Percentiles rank a stretch among this genome's conserved stretches.
These are phyloP conservation scores for Propithecus deckenii DNA, from an alignment of 2,797 vertebrate species.

Conservation along the genomic window DNA sequence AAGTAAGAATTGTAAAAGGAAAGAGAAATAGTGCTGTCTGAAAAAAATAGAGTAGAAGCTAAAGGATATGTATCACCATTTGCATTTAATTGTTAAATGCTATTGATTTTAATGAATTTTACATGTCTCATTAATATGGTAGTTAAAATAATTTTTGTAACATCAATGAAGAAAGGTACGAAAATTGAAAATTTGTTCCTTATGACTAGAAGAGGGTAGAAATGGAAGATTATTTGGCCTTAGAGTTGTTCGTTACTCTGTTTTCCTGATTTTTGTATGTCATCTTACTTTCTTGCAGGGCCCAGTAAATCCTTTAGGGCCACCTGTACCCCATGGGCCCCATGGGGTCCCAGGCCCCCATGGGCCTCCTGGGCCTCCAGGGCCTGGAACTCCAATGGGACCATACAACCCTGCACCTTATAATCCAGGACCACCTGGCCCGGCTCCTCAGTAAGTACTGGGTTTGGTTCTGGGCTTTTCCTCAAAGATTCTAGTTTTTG, in stretches of 20 bases:
- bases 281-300: constrained; percentile 85
- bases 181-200: background rate
- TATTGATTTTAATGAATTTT: constrained; percentile 36
- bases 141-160: background rate
- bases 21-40: background rate
- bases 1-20: background rate
- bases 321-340: constrained; percentile 96
- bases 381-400: constrained; percentile 97
- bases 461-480: background rate
- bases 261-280: background rate
- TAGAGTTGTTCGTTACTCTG: background rate
- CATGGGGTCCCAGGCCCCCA: constrained; percentile 97
- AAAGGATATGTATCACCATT: background rate
- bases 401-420: constrained; percentile 98
- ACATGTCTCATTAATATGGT: background rate
- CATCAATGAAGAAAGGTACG: background rate
- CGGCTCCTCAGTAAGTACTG: constrained; percentile 93
- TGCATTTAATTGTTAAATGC: background rate
- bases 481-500: background rate
- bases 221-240: background rate
- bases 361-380: constrained; percentile 96
- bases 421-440: constrained; percentile 97
- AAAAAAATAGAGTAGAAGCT: background rate
- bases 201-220: background rate
- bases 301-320: constrained; percentile 97